Conservation (phyloP, 2,888 invertebrate genomes). For the Dolichopus griseipennis region DNA sequence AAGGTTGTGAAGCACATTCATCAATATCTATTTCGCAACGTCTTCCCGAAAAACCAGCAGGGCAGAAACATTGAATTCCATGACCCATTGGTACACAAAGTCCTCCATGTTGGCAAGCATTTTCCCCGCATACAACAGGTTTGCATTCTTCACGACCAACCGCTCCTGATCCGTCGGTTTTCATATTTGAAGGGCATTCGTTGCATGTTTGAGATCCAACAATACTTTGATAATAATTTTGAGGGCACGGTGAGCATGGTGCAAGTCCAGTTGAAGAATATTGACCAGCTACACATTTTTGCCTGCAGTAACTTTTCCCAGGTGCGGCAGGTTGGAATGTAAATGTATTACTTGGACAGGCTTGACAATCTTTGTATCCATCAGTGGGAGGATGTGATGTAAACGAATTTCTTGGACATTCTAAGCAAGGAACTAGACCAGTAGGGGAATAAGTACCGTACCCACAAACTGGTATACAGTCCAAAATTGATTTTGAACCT, state of each 20-base stretch:
- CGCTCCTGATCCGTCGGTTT: constrained; percentile 71
- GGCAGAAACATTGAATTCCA: constrained; percentile 83
- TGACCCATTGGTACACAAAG: constrained; percentile 84
- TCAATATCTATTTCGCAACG: constrained; percentile 92
- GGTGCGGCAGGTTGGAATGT: constrained; percentile 89
- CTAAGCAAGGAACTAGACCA: constrained; percentile 85
- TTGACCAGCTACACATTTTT: constrained; percentile 80
- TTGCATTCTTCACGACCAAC: constrained; percentile 78
- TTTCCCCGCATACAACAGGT: constrained; percentile 77
- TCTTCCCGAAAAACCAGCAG: constrained; percentile 87
- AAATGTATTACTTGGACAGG: constrained; percentile 80
- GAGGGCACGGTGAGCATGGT: constrained; percentile 86
- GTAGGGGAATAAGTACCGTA: constrained; percentile 94
- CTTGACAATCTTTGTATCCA: constrained; percentile 88
- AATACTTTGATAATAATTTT: constrained; percentile 82
- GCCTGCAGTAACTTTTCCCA: constrained; percentile 69
- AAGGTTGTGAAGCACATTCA: constrained; percentile 89
- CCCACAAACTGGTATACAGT: constrained; percentile 90
- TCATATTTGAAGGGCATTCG: constrained; percentile 86
- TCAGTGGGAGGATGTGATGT: constrained; percentile 79
- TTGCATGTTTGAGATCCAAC: constrained; percentile 77
- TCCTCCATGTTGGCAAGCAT: constrained; percentile 84
- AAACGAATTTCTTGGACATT: constrained; percentile 88
- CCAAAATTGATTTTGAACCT: constrained; percentile 75
- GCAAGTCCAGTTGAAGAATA: constrained; percentile 90